phyloP scores from a whole-genome alignment of 2,113 vertebrate genomes.

The Prietella phreatophila region DNA sequence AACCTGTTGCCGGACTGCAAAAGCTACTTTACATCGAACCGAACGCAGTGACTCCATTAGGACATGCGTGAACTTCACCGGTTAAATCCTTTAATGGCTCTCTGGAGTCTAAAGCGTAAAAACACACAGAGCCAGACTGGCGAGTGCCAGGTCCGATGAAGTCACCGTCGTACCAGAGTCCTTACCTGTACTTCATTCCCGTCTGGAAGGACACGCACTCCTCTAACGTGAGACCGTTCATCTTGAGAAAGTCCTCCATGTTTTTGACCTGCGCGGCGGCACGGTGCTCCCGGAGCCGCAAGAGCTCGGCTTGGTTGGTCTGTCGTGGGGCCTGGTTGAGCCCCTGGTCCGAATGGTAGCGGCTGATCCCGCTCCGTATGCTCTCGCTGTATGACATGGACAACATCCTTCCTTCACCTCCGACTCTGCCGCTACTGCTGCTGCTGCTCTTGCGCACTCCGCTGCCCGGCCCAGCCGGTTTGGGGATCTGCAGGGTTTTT shows the following conservation, averaged over 20 bases:
- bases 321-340: constrained; percentile 82
- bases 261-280: constrained; percentile 87
- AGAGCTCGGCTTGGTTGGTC: constrained; percentile 81
- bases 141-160: not conserved
- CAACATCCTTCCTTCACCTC: constrained; percentile 80
- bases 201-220: constrained; percentile 85
- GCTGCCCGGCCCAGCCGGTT: constrained; percentile 63
- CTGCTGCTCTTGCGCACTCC: constrained; percentile 75
- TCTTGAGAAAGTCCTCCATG: constrained; percentile 95
- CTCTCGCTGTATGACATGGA: constrained; percentile 97
- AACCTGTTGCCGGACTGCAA: constrained; percentile 12
- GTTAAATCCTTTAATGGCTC: not conserved
- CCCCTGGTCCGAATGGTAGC: constrained; percentile 91
- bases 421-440: constrained; percentile 63
- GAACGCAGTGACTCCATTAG: not conserved
- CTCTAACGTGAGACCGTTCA: constrained; percentile 91
- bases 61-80: not conserved
- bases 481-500: constrained; percentile 74
- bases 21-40: not conserved
- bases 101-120: not conserved
- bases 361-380: constrained; percentile 89
- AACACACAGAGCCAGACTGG: not conserved
- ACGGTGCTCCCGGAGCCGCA: constrained; percentile 86
- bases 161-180: not conserved
- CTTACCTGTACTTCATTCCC: constrained; percentile 99